phyloP scores from a whole-genome alignment of 2,797 vertebrate genomes.

The Poliocrania exsul region DNA sequence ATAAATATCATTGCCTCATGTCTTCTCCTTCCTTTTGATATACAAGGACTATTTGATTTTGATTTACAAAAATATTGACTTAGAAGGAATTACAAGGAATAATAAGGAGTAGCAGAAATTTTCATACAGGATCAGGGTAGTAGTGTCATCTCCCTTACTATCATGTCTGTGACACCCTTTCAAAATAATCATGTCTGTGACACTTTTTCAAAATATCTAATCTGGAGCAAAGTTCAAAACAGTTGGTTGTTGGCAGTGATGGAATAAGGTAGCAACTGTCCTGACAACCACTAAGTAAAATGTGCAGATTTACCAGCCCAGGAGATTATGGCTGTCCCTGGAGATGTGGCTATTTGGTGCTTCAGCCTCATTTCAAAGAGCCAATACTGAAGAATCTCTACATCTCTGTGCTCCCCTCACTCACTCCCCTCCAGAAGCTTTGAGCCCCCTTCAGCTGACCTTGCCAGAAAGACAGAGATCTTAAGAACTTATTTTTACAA shows the following conservation, averaged over 20 bases:
- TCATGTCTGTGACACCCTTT: background rate
- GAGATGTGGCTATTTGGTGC: background rate
- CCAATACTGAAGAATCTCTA: background rate
- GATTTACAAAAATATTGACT: background rate
- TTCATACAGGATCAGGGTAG: background rate
- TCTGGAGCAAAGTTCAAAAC: background rate
- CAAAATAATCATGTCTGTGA: background rate
- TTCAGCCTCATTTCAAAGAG: background rate
- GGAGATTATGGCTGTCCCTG: background rate
- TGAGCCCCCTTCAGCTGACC: background rate
- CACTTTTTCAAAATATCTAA: background rate
- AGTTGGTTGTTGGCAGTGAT: background rate
- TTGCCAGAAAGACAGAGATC: background rate
- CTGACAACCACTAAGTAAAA: background rate
- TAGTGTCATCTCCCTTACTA: background rate
- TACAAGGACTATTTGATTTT: background rate
- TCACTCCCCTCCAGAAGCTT: background rate
- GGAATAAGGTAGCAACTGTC: background rate
- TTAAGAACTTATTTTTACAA: rapidly evolving
- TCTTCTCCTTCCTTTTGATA: background rate
- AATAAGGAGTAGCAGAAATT: background rate
- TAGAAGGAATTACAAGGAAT: background rate
- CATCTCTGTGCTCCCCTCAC: background rate
- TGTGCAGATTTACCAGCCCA: background rate
- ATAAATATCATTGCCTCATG: background rate